Base-by-base conservation (phyloP, 2,888 invertebrate species). In the Pimpla rufipes region DNA sequence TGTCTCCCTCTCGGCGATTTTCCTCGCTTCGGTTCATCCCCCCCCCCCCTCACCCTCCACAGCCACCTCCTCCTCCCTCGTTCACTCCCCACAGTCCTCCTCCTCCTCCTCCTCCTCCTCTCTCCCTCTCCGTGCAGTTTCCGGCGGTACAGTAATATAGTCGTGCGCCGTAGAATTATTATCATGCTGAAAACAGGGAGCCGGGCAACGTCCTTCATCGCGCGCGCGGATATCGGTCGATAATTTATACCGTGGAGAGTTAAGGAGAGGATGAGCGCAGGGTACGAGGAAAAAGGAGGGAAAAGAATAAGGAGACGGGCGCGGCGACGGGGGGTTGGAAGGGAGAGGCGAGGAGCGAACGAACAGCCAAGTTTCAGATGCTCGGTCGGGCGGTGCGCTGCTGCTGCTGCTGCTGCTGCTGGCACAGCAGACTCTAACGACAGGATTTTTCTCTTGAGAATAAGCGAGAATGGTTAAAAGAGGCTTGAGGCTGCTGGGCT, bases 221-320 rank as follows among this genome's bases (percentile, higher is more conserved):
- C 29, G 29, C 45, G 68, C 29, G 29, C 52, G 37, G 55, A 66
- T 64, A 70, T 47, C 42, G 52, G 71, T 83, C 76, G 79, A 79
- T 73, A 71, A 83, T 79, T 70, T 79, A 83, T 83, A 50, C 83
- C 75, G 66, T 66, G 35, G 18, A 83, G 79, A 79, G 66, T 75
- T 71, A 66, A 71, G 35, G 52, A 52, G 57, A 71, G 23, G 37
- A 75, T 47, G 70, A 74, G 35, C 57, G 47, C 68, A 50, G 62
- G 64, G 70, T 59, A 62, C 29, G 64, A 47, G 40, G 29, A 13
- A 47, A 16, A 47, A 67, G 47, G 35, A 50, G 7, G 45, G 45
- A 62, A 13, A 13, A 55, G 55, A 55, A 73, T 76, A 67, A 73
- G 59, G 52, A 55, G 55, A 35, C 47, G 21, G 57, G 40, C 64